Conservation (phyloP, 1,140 invertebrate genomes). For the Hypothenemus hampei region DNA sequence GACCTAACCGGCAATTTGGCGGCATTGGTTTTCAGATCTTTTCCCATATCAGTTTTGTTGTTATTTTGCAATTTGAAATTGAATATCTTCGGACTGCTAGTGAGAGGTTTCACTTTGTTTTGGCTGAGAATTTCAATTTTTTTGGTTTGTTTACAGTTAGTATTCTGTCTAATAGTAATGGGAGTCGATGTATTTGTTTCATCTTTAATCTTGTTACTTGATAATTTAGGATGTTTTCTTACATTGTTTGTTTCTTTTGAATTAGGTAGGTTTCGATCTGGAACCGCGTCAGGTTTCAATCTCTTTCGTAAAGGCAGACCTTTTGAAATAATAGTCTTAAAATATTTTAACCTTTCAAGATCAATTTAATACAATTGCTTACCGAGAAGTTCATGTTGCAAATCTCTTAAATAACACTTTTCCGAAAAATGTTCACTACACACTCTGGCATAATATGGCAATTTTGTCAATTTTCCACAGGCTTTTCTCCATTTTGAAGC, state of each 20-base stretch:
- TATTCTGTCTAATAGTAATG: too few relatives aligned
- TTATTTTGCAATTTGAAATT: too few relatives aligned
- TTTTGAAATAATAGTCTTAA: neutral
- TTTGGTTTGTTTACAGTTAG: too few relatives aligned
- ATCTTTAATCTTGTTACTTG: too few relatives aligned
- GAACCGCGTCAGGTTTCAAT: slow-evolving; percentile 49
- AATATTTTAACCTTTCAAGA: neutral
- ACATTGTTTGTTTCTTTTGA: neutral
- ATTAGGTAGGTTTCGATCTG: slow-evolving; percentile 48
- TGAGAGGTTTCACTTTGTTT: too few relatives aligned
- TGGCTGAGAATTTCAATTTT: too few relatives aligned
- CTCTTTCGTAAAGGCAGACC: slow-evolving; percentile 49
- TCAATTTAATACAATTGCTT: neutral
- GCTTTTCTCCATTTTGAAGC: slow-evolving; percentile 48
- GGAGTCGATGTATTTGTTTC: too few relatives aligned
- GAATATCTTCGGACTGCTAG: too few relatives aligned
- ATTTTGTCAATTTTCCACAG: slow-evolving; percentile 29
- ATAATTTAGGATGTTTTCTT: neutral
- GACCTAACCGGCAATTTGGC: slow-evolving; percentile 33
- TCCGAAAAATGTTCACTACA: slow-evolving; percentile 53
- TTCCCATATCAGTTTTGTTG: too few relatives aligned
- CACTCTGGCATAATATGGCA: slow-evolving; percentile 49
- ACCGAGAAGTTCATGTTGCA: slow-evolving; percentile 51
- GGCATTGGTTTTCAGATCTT: slow-evolving; percentile 18
- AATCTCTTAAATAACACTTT: slow-evolving; percentile 51